phyloP scores from a whole-genome alignment of 2,113 vertebrate genomes.

The Electrona antarctica region DNA sequence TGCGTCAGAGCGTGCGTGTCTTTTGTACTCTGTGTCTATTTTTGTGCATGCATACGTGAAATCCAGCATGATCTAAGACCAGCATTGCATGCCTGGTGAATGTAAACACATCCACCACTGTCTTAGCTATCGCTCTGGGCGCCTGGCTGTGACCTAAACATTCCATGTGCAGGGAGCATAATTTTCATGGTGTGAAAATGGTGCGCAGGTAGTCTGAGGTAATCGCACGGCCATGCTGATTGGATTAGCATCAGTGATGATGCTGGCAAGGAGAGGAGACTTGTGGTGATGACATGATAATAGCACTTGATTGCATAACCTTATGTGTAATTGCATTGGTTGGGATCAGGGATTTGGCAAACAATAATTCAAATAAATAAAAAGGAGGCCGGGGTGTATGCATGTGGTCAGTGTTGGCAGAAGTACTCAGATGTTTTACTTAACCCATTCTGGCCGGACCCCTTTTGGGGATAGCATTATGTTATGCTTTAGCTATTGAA shows the following conservation, averaged over 20 bases:
- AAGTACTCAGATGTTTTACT: slow-evolving; percentile 22
- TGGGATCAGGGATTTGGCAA: slow-evolving; percentile 46
- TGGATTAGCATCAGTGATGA: slow-evolving; percentile 46
- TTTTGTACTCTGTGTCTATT: not conserved
- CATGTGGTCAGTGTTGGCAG: too few relatives aligned
- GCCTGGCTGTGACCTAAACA: slow-evolving; percentile 21
- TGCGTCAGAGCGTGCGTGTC: not conserved
- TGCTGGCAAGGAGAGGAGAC: slow-evolving; percentile 16
- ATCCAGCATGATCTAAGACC: slow-evolving; percentile 44
- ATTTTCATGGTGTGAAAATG: slow-evolving; percentile 38
- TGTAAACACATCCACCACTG: slow-evolving; percentile 41
- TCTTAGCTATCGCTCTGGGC: slow-evolving; percentile 25
- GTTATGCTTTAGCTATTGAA: too few relatives aligned
- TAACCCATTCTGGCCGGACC: too few relatives aligned
- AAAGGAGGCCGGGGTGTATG: slow-evolving; percentile 13
- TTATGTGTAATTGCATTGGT: slow-evolving; percentile 46
- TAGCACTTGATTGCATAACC: slow-evolving; percentile 27
- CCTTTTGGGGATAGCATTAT: too few relatives aligned
- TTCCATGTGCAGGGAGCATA: slow-evolving; percentile 53
- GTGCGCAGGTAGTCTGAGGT: slow-evolving; percentile 61
- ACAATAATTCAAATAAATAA: slow-evolving; percentile 41
- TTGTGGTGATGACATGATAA: slow-evolving; percentile 30
- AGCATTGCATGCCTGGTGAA: slow-evolving; percentile 36
- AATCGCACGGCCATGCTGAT: slow-evolving; percentile 50
- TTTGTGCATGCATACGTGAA: slow-evolving; percentile 8